These are phyloP conservation scores for Diplazon laetatorius DNA, from an alignment of 2,888 invertebrate species.

Conservation along the genomic window DNA sequence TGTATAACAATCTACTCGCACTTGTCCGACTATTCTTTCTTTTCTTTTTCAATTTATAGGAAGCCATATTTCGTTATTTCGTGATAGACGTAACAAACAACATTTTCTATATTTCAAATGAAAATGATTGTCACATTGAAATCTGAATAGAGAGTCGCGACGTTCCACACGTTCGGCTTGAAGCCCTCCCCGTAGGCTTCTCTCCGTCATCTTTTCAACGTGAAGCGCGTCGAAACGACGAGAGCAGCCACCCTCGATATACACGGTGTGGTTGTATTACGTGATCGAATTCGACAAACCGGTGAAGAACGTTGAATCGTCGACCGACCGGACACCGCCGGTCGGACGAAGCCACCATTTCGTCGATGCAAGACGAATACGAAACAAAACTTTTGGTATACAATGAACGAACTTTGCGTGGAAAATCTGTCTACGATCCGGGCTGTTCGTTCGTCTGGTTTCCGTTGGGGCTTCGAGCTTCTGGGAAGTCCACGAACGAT, in stretches of 20 bases:
- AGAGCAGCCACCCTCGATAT: conserved; percentile 9
- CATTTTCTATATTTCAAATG: background rate
- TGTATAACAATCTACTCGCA: too few relatives aligned
- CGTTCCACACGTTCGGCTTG: conserved; percentile 69
- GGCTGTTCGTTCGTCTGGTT: background rate
- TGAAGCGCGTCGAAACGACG: conserved; percentile 73
- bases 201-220: conserved; percentile 71
- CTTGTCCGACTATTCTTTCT: too few relatives aligned
- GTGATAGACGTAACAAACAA: background rate
- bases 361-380: conserved; percentile 72
- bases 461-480: background rate
- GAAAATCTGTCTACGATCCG: background rate
- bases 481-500: conserved; percentile 9
- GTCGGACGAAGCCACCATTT: conserved; percentile 72
- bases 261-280: conserved; percentile 63
- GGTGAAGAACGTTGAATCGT: conserved; percentile 64
- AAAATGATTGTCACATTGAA: too few relatives aligned
- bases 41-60: too few relatives aligned
- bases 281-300: conserved; percentile 77
- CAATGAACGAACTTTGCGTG: conserved; percentile 6
- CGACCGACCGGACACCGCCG: conserved; percentile 74
- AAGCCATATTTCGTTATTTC: background rate
- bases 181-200: conserved; percentile 77
- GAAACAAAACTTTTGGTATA: conserved; percentile 56
- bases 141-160: conserved; percentile 13